Percentiles rank a stretch among this genome's conserved stretches.
phyloP scores from a whole-genome alignment of 2,888 invertebrate genomes.

The Tanytarsus gracilentus region DNA sequence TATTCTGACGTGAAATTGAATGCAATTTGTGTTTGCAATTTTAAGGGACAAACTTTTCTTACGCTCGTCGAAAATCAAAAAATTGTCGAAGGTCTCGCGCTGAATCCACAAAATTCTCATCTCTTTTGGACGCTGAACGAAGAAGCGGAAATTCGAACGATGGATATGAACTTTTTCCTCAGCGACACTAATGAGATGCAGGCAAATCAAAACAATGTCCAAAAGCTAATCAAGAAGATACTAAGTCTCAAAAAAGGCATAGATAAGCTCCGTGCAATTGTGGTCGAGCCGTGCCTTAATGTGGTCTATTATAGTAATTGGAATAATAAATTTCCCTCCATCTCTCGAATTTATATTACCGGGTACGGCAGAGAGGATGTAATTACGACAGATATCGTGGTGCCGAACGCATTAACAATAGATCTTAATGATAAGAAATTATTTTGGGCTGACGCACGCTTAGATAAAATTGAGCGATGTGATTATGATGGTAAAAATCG shows the following conservation, averaged over 20 bases:
- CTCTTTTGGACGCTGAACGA: slow-evolving; percentile 83
- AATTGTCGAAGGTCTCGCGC: slow-evolving; percentile 79
- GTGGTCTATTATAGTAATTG: slow-evolving; percentile 81
- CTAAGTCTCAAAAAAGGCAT: slow-evolving; percentile 47
- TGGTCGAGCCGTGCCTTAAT: slow-evolving; percentile 68
- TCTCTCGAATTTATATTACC: slow-evolving; percentile 64
- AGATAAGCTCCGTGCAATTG: slow-evolving; percentile 78
- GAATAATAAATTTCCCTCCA: slow-evolving; percentile 69
- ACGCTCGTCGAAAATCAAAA: slow-evolving; percentile 66
- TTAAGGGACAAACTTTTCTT: slow-evolving; percentile 66
- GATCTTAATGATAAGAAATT: slow-evolving; percentile 66
- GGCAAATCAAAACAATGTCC: slow-evolving; percentile 29
- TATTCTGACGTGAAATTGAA: slow-evolving; percentile 85
- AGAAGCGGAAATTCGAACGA: slow-evolving; percentile 55
- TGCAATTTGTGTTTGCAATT: slow-evolving; percentile 70
- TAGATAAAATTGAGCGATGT: slow-evolving; percentile 75
- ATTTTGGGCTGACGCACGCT: slow-evolving; percentile 77
- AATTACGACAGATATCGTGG: slow-evolving; percentile 67
- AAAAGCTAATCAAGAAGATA: slow-evolving; percentile 46
- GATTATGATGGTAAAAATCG: slow-evolving; percentile 71
- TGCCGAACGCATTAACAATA: slow-evolving; percentile 76
- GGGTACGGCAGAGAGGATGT: slow-evolving; percentile 62
- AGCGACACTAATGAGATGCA: slow-evolving; percentile 34
- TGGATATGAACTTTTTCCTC: slow-evolving; percentile 34
- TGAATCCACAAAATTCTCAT: slow-evolving; percentile 56